Base-by-base conservation (phyloP, 2,797 vertebrate species). In the Peromyscus melanophrys region DNA sequence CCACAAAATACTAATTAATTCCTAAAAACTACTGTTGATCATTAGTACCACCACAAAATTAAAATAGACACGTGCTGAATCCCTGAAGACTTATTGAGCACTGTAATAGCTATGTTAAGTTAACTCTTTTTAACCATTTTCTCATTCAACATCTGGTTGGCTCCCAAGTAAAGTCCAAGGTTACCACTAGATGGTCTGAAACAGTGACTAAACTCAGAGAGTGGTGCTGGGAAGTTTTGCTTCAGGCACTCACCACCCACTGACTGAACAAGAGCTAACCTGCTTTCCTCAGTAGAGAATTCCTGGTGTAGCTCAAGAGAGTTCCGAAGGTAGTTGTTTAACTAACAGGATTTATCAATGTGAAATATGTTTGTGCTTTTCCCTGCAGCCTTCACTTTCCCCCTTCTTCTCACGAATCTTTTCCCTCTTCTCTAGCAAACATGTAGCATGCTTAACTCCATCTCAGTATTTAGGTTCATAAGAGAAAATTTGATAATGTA, bases 1-100 rank as follows among this genome's bases (percentile, higher is more conserved):
- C 1, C 31, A 31, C 2, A 93, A 71, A 91, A 96, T 93, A 5
- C 8, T 83, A 67, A 69, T n/a, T 88, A 82, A 67, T 89, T 81
- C 52, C 27, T 34, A 63, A 90, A 89, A 92, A 52, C 9, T 52
- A 57, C 29, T 63, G 4, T 78, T 86, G 37, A 12, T 89, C 23
- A 57, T 52, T 82, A 94, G 65, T 40, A 31, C 16, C 17, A 59
- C 34, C 31, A 46, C 43, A 6, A 78, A 46, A 4, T 16, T 76
- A 11, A 21, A 69, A 34, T 71, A 34, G 31, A 59, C 43, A 43
- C 9, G 46, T 34, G 3, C 43, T 78, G 43, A 89, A 19, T 52
- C 19, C 31, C 63, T 69, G 83, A 73, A 14, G 55, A 85, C 23
- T 71, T 23, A 10, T 13, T 87, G 40, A 61, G 27, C 23, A 17